These are phyloP conservation scores for Megaceryle maxima DNA, from an alignment of 2,113 vertebrate species.

Conservation along the genomic window DNA sequence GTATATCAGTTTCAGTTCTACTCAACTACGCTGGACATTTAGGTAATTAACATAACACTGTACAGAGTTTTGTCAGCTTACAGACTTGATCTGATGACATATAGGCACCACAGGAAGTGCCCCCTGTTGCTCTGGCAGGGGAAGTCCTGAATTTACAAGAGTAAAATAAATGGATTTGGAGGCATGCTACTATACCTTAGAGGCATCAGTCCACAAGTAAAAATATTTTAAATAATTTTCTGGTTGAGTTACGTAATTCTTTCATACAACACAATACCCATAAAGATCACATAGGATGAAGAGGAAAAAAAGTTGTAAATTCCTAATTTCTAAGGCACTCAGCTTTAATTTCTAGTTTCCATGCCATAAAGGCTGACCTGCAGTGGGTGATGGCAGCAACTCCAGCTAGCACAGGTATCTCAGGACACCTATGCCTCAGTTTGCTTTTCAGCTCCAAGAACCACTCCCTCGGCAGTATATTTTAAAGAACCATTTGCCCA, in stretches of 20 bases:
- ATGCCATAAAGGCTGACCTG: not conserved
- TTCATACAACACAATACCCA: not conserved
- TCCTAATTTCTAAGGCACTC: not conserved
- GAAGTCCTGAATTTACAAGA: not conserved
- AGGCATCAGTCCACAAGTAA: not conserved
- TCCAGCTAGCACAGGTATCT: rapidly evolving
- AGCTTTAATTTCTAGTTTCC: not conserved
- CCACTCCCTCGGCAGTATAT: not conserved
- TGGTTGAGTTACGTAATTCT: not conserved
- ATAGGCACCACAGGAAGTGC: not conserved
- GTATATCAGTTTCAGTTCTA: not conserved
- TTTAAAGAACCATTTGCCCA: not conserved
- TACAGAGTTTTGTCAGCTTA: not conserved
- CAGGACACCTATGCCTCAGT: not conserved
- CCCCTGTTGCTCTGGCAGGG: not conserved
- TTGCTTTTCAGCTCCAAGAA: not conserved
- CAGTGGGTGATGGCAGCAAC: not conserved
- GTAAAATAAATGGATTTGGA: not conserved
- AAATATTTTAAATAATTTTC: not conserved
- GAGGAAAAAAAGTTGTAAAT: not conserved
- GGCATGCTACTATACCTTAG: not conserved
- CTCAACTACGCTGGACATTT: not conserved
- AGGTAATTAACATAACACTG: not conserved
- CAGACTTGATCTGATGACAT: not conserved
- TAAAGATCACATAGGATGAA: not conserved